Conservation (phyloP, 2,888 invertebrate genomes). For the Dynastes maya region DNA sequence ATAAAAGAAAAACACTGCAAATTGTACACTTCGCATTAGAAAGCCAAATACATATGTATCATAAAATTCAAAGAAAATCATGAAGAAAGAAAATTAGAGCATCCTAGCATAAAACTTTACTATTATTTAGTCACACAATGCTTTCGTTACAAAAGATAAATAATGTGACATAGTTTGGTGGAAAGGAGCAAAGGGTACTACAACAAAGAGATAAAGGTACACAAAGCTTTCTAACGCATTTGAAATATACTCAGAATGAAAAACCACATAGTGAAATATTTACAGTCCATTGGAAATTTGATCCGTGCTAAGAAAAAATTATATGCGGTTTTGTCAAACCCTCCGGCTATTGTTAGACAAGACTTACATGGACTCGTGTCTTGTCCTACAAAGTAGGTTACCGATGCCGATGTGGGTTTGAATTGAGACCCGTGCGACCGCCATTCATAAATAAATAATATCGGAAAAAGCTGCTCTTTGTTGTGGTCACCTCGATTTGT, state of each 20-base stretch:
- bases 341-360: constrained; percentile 61
- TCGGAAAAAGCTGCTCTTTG: constrained; percentile 34
- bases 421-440: constrained; percentile 51
- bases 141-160: constrained; percentile 20
- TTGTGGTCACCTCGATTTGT: constrained; percentile 47
- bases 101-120: constrained; percentile 18
- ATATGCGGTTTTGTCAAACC: constrained; percentile 67
- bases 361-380: constrained; percentile 47
- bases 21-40: no score
- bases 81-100: neutral
- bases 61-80: neutral
- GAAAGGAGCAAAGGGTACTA: constrained; percentile 16
- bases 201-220: constrained; percentile 50
- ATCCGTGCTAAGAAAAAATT: constrained; percentile 62
- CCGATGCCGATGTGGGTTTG: constrained; percentile 48
- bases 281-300: constrained; percentile 62
- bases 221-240: constrained; percentile 52
- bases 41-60: neutral
- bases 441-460: constrained; percentile 57
- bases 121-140: constrained; percentile 27
- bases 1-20: no score
- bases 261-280: constrained; percentile 59
- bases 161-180: constrained; percentile 28
- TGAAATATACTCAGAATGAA: constrained; percentile 49
- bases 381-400: constrained; percentile 52